Conservation (phyloP, 2,797 vertebrate species). For the Cirrhinus mrigala region DNA sequence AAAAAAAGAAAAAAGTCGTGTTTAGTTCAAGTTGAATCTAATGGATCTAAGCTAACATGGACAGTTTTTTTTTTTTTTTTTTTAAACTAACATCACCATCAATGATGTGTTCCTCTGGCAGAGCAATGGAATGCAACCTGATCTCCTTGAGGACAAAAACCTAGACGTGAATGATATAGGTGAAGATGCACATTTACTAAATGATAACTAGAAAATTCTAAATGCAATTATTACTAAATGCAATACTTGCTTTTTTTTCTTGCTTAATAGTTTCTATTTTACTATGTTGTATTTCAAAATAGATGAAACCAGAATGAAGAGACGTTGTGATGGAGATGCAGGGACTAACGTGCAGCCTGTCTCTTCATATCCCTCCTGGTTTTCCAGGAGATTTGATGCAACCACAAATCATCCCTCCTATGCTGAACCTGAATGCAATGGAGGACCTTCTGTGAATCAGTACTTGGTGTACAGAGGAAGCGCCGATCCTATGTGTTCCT, state of each 20-base stretch:
- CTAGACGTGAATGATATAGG: conserved; percentile 28
- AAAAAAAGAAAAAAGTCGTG: too few relatives aligned
- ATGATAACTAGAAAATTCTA: conserved; percentile 25
- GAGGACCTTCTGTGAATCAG: conserved; percentile 38
- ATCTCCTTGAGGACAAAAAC: conserved; percentile 51
- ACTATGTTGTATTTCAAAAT: conserved; percentile 7
- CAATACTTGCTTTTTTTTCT: too few relatives aligned
- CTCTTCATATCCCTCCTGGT: conserved; percentile 50
- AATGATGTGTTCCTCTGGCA: conserved; percentile 34
- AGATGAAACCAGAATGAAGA: conserved; percentile 24
- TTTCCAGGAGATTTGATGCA: conserved; percentile 32
- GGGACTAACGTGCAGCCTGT: conserved; percentile 15
- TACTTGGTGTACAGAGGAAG: conserved; percentile 47
- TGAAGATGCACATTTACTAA: conserved; percentile 9
- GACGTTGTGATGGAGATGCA: neutral
- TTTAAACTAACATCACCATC: neutral
- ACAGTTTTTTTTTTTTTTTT: neutral
- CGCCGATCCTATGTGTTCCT: conserved; percentile 31
- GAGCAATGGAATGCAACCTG: conserved; percentile 30
- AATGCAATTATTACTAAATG: too few relatives aligned
- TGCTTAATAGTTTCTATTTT: neutral
- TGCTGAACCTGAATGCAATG: conserved; percentile 23
- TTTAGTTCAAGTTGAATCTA: too few relatives aligned
- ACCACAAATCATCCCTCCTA: conserved; percentile 36
- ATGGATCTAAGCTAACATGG: too few relatives aligned